These are phyloP conservation scores for Spilogale gracilis DNA, from an alignment of 2,113 vertebrate species.

Conservation along the genomic window DNA sequence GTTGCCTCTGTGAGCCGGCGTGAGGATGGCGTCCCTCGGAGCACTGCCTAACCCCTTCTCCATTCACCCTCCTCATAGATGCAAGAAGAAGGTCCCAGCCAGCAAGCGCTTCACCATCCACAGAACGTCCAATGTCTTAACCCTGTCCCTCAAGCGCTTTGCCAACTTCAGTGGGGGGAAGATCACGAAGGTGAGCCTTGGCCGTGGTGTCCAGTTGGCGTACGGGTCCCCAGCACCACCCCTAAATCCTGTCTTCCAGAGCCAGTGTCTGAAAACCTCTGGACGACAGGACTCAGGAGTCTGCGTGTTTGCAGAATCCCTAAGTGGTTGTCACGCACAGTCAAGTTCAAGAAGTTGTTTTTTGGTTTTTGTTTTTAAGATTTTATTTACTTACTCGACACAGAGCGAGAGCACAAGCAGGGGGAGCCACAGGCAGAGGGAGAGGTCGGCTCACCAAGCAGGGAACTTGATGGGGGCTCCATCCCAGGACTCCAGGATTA, in stretches of 20 bases:
- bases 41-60: accelerated
- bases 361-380: too few species aligned
- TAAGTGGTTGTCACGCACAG: accelerated
- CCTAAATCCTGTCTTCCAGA: background rate
- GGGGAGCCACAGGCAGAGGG: too few species aligned
- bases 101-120: conserved; percentile 97
- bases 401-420: too few species aligned
- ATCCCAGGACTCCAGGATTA: too few species aligned
- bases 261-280: background rate
- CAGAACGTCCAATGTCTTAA: conserved; percentile 94
- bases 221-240: accelerated
- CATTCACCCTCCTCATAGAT: conserved; percentile 85
- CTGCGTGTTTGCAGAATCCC: background rate
- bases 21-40: too few species aligned
- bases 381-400: too few species aligned
- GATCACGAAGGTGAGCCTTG: conserved; percentile 93
- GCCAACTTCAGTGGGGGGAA: conserved; percentile 95
- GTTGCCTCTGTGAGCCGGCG: accelerated
- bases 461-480: too few species aligned
- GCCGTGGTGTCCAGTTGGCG: accelerated
- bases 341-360: background rate
- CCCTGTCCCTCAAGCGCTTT: conserved; percentile 96
- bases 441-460: too few species aligned
- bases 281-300: background rate
- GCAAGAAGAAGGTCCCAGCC: conserved; percentile 96